phyloP scores from a whole-genome alignment of 2,888 invertebrate genomes.

The Thereva unica region DNA sequence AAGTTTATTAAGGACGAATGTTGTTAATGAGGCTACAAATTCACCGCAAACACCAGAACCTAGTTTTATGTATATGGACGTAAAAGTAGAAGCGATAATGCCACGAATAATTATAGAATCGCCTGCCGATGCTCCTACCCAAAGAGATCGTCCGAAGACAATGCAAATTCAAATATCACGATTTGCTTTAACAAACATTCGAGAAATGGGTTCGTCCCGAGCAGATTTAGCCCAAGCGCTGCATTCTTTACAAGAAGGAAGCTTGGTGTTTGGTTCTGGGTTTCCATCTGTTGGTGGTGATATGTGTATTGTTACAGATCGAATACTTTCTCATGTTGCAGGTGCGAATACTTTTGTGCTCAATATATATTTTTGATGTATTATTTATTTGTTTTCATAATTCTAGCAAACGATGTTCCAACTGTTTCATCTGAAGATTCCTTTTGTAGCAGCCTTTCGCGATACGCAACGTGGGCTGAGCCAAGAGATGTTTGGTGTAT shows the following conservation, averaged over 20 bases:
- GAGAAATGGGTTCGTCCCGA: constrained; percentile 65
- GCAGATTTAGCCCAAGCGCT: constrained; percentile 81
- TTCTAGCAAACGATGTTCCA: constrained; percentile 54
- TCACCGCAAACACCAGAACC: constrained; percentile 49
- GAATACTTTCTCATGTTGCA: constrained; percentile 76
- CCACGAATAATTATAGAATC: constrained; percentile 76
- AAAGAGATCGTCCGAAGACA: constrained; percentile 84
- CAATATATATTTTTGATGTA: neutral
- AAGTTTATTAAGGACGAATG: constrained; percentile 65
- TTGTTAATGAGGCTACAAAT: constrained; percentile 46
- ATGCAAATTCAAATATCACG: constrained; percentile 67
- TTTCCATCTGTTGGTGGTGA: constrained; percentile 76
- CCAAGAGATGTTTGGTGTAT: constrained; percentile 89
- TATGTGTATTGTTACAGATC: constrained; percentile 77
- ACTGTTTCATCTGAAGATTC: constrained; percentile 48
- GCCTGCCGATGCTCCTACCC: constrained; percentile 73
- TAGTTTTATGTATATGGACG: constrained; percentile 71
- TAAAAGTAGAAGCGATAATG: constrained; percentile 90
- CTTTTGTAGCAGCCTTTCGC: constrained; percentile 53
- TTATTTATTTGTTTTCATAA: neutral
- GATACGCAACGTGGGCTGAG: constrained; percentile 75
- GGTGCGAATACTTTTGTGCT: constrained; percentile 49
- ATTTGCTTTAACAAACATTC: constrained; percentile 69
- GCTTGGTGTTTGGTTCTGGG: constrained; percentile 73
- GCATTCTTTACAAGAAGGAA: constrained; percentile 75